Evolutionary conservation across 2,888 invertebrate genomes (phyloP).

Genomic region (Torymus texanus): DNA sequence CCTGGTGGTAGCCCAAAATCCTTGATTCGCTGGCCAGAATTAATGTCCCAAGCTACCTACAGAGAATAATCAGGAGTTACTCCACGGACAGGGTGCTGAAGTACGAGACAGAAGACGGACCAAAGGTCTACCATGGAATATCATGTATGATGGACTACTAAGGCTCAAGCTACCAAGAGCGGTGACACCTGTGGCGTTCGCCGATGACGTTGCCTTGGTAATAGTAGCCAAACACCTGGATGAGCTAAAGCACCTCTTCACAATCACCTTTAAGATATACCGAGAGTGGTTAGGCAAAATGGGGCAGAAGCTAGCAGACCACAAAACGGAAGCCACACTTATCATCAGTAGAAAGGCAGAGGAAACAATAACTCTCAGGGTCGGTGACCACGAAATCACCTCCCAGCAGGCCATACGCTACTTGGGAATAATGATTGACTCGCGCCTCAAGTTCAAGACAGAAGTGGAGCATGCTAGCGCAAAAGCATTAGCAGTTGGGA

Average conservation of each 20-base stretch:
- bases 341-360: conserved; percentile 7
- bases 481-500: not conserved
- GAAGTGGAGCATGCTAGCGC: conserved; percentile 2
- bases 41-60: not conserved
- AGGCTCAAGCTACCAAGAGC: conserved; percentile 21
- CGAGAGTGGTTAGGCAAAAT: conserved; percentile 23
- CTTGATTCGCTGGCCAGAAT: not conserved
- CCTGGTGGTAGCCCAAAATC: not conserved
- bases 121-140: not conserved
- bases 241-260: conserved; percentile 34
- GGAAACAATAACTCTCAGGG: conserved; percentile 49
- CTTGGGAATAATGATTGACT: conserved; percentile 54
- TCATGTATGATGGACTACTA: conserved; percentile 22
- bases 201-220: not conserved
- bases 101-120: no score
- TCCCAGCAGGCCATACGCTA: conserved; percentile 57
- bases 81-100: not conserved
- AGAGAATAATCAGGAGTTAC: not conserved
- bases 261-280: not conserved
- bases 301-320: conserved; percentile 44
- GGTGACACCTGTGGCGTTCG: conserved; percentile 47
- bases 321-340: conserved; percentile 59
- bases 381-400: conserved; percentile 50
- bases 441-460: no score
- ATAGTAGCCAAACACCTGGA: conserved; percentile 49